Base-by-base conservation (phyloP, 2,797 vertebrate species). In the Pelodytes ibericus region DNA sequence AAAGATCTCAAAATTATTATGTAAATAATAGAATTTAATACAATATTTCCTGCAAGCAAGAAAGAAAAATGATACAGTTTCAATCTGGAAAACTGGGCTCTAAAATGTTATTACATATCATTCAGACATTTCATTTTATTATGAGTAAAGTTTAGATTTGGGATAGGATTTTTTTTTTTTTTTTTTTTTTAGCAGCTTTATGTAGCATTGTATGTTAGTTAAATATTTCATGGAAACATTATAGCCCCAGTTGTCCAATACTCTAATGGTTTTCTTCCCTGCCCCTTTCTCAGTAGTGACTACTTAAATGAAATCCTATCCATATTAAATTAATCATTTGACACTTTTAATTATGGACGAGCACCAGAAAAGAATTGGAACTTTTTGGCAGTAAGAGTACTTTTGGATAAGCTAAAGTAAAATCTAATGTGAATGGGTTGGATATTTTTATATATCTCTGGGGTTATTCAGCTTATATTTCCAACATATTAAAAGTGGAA, bases 311-410 rank as follows among this genome's bases (percentile, higher is more conserved):
- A 39, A 41, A 72, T 39, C 20, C 49, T 27, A 39, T 4, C n/a
- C 11, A 15, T 22, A 20, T 20, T 74, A 27, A 74, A 74, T 74
- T 13, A 74, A 74, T 74, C 16, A 74, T 65, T 10, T 44, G 1
- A 58, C 31, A 30, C 25, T 25, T 39, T 74, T 29, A 73, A 74
- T 57, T 39, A 73, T 64, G 41, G 30, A 73, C 31, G 31, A 39
- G n/a, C 22, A 58, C 9, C 57, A 56, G 47, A 41, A 57, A 74
- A 53, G 20, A 65, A 58, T 63, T 36, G 8, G 16, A 36, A 24
- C 18, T 53, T 36, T 22, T 25, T 74, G 18, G 31, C 30, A 56
- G 22, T n/a, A 36, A 56, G 41, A 72, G 3, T 44, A 30, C 27
- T 60, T 11, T 24, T 25, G 56, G 56, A 26, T 27, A 36, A 36